These are phyloP conservation scores for Oopsacas minuta DNA, from an alignment of 37 sponge, comb jelly and placozoan genomes.

Conservation along the genomic window DNA sequence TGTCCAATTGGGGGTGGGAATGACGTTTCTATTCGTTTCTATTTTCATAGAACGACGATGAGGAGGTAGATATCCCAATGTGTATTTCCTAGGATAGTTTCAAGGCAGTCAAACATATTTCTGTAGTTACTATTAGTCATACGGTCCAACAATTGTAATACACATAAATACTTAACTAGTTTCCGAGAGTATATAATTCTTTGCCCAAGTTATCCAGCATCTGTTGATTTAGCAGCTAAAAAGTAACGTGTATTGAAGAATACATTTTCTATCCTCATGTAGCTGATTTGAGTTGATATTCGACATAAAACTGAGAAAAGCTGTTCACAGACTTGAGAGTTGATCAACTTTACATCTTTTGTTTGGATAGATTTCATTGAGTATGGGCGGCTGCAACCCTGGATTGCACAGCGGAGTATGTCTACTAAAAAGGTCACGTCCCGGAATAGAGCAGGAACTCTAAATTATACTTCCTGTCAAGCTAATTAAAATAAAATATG, in stretches of 20 bases:
- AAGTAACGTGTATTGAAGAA: not conserved
- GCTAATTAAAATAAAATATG: too few relatives aligned
- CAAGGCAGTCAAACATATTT: too few relatives aligned
- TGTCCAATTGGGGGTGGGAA: too few relatives aligned
- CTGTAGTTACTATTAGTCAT: too few relatives aligned
- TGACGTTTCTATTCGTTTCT: too few relatives aligned
- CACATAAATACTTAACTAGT: too few relatives aligned
- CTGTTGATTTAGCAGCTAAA: not conserved
- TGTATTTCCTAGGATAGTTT: too few relatives aligned
- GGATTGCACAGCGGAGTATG: not conserved
- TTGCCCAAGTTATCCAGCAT: too few relatives aligned
- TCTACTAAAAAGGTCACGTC: not conserved
- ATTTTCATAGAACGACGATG: too few relatives aligned
- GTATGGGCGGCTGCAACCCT: not conserved
- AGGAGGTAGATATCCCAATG: too few relatives aligned
- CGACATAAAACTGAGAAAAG: not conserved
- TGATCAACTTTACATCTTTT: not conserved
- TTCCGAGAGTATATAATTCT: too few relatives aligned
- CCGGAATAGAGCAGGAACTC: not conserved
- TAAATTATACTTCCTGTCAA: not conserved
- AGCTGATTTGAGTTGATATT: not conserved
- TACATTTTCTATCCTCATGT: not conserved
- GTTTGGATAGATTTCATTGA: not conserved
- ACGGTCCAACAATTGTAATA: too few relatives aligned
- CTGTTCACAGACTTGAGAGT: not conserved